Conservation (phyloP, 1,140 invertebrate genomes). For the Asobara japonica region DNA sequence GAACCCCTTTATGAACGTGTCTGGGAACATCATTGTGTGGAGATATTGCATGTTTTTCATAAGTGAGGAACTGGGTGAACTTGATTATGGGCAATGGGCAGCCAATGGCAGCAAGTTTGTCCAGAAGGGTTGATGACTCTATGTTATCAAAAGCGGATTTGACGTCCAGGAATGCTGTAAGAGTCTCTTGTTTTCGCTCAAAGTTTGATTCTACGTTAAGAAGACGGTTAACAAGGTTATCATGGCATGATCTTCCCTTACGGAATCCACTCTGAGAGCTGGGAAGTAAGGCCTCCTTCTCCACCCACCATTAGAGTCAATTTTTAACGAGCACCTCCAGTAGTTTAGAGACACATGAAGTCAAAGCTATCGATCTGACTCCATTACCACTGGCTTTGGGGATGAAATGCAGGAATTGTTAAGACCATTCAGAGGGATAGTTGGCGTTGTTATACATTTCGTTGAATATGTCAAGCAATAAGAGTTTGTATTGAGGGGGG, state of each 20-base stretch:
- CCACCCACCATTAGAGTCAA: background rate
- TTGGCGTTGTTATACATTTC: background rate
- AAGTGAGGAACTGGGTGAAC: background rate
- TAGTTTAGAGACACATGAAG: background rate
- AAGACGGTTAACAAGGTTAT: background rate
- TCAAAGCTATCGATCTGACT: background rate
- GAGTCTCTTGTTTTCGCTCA: background rate
- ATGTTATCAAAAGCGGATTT: slow-evolving; percentile 7
- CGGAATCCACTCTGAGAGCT: background rate
- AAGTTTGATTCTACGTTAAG: background rate
- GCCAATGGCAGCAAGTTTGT: background rate
- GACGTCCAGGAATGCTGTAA: slow-evolving; percentile 17
- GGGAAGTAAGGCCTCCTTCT: background rate
- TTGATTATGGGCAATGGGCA: background rate
- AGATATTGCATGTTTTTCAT: background rate
- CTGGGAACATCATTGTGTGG: background rate
- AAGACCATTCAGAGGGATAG: background rate
- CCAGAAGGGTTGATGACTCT: background rate
- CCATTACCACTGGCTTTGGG: background rate
- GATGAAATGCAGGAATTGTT: background rate
- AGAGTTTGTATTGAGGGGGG: background rate
- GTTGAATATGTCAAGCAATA: background rate
- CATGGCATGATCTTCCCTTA: background rate
- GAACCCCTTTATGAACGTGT: background rate
- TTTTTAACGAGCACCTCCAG: background rate